Conservation (phyloP, 1,140 invertebrate genomes). For the Drosophila lini region DNA sequence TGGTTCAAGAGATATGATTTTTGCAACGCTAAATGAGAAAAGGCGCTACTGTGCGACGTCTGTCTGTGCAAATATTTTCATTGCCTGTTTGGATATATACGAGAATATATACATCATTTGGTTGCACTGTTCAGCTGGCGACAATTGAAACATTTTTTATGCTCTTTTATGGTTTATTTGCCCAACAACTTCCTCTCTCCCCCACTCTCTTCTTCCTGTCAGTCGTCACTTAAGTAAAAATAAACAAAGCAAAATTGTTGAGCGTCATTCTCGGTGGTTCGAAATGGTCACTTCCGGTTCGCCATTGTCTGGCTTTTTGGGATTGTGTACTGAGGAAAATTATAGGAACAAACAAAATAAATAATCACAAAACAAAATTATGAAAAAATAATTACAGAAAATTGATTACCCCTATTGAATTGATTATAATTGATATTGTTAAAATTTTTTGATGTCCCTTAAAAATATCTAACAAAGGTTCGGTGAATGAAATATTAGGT, state of each 20-base stretch:
- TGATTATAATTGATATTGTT: too few relatives aligned
- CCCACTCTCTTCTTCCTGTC: neutral
- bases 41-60: too few relatives aligned
- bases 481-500: neutral
- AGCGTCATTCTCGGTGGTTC: constrained; percentile 14
- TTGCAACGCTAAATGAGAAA: too few relatives aligned
- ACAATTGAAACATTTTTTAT: constrained; percentile 81
- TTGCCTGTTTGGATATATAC: constrained; percentile 42
- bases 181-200: constrained; percentile 17
- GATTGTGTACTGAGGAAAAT: neutral
- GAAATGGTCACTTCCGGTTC: constrained; percentile 33
- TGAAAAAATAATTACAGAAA: neutral
- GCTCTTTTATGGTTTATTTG: constrained; percentile 79
- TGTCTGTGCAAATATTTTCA: constrained; percentile 67
- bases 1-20: too few relatives aligned
- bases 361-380: neutral
- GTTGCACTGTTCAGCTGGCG: constrained; percentile 63
- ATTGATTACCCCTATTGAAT: too few relatives aligned
- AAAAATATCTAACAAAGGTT: neutral
- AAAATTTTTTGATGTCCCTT: too few relatives aligned
- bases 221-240: constrained; percentile 68
- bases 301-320: constrained; percentile 16
- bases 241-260: constrained; percentile 67
- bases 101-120: constrained; percentile 45
- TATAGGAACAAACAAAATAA: neutral